These are phyloP conservation scores for Platalea minor DNA, from an alignment of 2,797 vertebrate genomes.

Conservation along the genomic window DNA sequence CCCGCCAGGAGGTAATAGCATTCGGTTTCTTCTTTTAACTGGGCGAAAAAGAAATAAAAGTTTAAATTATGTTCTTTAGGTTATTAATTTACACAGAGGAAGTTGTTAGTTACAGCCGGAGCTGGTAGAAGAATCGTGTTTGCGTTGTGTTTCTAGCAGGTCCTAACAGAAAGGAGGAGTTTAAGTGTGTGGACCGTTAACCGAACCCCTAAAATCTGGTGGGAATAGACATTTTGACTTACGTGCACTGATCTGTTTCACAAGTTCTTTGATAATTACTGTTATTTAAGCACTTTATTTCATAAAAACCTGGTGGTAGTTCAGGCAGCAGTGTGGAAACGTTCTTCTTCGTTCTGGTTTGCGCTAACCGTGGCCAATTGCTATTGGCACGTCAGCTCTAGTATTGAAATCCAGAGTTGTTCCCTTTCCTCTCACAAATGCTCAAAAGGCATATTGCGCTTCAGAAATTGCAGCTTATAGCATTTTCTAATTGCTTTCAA, in stretches of 20 bases:
- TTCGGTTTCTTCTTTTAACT: background rate
- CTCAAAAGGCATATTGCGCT: conserved; percentile 6
- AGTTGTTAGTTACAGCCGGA: background rate
- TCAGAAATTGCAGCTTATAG: conserved; percentile 22
- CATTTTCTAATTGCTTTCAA: conserved; percentile 64
- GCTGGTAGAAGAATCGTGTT: background rate
- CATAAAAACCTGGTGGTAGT: background rate
- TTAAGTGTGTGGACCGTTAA: background rate
- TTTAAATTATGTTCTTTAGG: background rate
- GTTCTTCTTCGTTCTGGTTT: background rate
- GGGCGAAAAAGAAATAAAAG: background rate
- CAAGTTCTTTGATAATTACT: background rate
- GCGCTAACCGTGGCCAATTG: background rate
- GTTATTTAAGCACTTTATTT: background rate
- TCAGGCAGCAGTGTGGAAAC: background rate
- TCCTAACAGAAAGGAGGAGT: background rate
- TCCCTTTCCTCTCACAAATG: conserved; percentile 24
- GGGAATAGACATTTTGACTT: background rate
- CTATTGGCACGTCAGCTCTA: background rate
- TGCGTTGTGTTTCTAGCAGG: background rate
- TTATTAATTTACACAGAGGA: background rate
- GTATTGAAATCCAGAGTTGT: background rate
- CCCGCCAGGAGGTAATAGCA: background rate
- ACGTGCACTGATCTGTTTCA: background rate
- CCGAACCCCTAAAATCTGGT: background rate